Evolutionary conservation across 1,140 invertebrate genomes (phyloP).

Genomic region (Parasteatoda tepidariorum): DNA sequence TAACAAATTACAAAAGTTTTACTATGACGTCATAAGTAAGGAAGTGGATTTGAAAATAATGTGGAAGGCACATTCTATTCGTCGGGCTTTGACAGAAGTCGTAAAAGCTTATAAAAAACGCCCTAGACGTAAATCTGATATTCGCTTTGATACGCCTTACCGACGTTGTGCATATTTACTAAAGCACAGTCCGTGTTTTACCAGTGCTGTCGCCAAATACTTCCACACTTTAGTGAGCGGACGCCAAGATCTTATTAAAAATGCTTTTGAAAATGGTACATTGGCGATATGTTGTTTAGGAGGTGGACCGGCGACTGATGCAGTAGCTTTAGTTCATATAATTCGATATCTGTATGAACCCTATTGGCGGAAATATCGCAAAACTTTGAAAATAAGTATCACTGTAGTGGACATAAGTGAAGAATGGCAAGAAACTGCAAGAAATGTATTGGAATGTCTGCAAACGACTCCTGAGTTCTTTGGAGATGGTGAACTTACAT

Average conservation of each 20-base stretch:
- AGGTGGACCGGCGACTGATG: constrained; percentile 17
- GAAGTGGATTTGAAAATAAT: not conserved
- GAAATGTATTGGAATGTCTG: constrained; percentile 22
- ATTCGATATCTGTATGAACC: not conserved
- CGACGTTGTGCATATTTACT: constrained; percentile 27
- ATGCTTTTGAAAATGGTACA: not conserved
- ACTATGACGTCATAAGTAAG: not conserved
- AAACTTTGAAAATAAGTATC: not conserved
- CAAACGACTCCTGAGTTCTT: not conserved
- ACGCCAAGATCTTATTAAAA: not conserved
- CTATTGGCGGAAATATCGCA: not conserved
- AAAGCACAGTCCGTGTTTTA: constrained; percentile 43
- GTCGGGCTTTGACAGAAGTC: not conserved
- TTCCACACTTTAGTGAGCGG: not conserved
- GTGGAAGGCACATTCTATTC: not conserved
- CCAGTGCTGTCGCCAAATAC: constrained; percentile 9
- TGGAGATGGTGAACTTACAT: not conserved
- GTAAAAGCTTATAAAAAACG: constrained; percentile 18
- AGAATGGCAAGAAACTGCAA: constrained; percentile 3
- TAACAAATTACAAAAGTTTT: constrained; percentile 11
- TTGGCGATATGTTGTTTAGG: constrained; percentile 24
- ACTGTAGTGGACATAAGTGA: constrained; percentile 29
- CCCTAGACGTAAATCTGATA: too few relatives aligned
- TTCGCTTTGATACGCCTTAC: constrained; percentile 1
- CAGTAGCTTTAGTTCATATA: not conserved